A percentile compares a stretch with the other conserved stretches of the same genome.
Conservation (phyloP, 2,888 invertebrate species). For the Volucella zonaria region DNA sequence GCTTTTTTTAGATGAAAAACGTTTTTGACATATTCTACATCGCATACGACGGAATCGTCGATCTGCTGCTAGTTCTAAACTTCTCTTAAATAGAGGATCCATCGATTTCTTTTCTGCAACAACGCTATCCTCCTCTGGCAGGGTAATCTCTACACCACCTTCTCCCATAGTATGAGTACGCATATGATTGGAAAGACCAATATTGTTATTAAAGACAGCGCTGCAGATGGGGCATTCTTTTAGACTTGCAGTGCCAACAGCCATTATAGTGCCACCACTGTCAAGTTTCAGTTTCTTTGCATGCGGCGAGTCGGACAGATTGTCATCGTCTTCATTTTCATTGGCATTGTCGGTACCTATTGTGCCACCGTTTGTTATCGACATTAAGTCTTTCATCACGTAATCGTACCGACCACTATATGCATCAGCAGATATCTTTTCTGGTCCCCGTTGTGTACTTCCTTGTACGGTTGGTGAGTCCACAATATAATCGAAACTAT, state of each 20-base stretch:
- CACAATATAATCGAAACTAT: constrained; percentile 81
- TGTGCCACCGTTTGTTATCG: constrained; percentile 82
- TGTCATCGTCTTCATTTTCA: constrained; percentile 79
- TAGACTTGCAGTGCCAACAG: constrained; percentile 67
- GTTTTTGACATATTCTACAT: constrained; percentile 82
- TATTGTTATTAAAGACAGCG: constrained; percentile 81
- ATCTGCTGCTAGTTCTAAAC: constrained; percentile 80
- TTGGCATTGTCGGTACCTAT: constrained; percentile 78
- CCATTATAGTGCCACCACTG: constrained; percentile 56
- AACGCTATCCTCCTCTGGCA: constrained; percentile 44
- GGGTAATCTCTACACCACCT: constrained; percentile 1
- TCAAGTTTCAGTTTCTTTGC: constrained; percentile 78
- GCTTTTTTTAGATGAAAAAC: constrained; percentile 82
- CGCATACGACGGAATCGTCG: constrained; percentile 81
- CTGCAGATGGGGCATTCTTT: constrained; percentile 81
- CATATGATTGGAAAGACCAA: constrained; percentile 82
- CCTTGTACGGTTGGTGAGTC: constrained; percentile 79
- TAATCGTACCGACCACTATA: constrained; percentile 81
- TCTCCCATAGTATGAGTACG: constrained; percentile 80
- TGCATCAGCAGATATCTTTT: constrained; percentile 76
- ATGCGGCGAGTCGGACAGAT: constrained; percentile 74
- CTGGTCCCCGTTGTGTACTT: constrained; percentile 29
- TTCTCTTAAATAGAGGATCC: constrained; percentile 78
- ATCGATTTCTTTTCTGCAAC: constrained; percentile 44
- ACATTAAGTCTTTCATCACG: constrained; percentile 82